Evolutionary conservation across 2,888 invertebrate species (phyloP).

Genomic region (Phaonia tiefii): DNA sequence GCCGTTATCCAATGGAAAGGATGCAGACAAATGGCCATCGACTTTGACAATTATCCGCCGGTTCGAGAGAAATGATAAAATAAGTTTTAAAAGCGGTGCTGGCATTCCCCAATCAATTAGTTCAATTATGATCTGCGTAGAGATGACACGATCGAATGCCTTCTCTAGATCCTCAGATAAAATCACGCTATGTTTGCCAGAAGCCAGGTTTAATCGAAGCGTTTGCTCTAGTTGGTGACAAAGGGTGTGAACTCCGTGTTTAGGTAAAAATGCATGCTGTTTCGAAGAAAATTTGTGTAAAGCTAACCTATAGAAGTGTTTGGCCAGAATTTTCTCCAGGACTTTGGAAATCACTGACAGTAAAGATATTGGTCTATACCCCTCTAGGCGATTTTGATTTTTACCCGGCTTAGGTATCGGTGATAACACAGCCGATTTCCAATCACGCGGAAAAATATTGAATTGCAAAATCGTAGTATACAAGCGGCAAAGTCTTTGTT

Average conservation of each 20-base stretch:
- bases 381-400: neutral
- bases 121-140: conserved; percentile 7
- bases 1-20: neutral
- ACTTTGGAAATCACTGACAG: too few relatives aligned
- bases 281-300: neutral
- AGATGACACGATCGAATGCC: conserved; percentile 11
- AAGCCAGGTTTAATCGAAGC: neutral
- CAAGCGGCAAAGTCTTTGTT: neutral
- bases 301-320: neutral
- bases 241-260: neutral
- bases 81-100: neutral
- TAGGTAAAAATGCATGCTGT: conserved; percentile 33
- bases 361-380: conserved; percentile 32
- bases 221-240: conserved; percentile 24
- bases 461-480: neutral
- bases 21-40: conserved; percentile 1
- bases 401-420: too few relatives aligned
- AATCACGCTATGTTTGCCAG: conserved; percentile 12
- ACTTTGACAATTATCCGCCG: conserved; percentile 28
- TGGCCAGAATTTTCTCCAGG: too few relatives aligned
- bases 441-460: neutral
- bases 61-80: conserved; percentile 29
- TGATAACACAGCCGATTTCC: conserved; percentile 22
- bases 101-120: conserved; percentile 16
- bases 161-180: conserved; percentile 31